Conservation (phyloP, 2,113 vertebrate genomes). For the Nesogale talazaci region DNA sequence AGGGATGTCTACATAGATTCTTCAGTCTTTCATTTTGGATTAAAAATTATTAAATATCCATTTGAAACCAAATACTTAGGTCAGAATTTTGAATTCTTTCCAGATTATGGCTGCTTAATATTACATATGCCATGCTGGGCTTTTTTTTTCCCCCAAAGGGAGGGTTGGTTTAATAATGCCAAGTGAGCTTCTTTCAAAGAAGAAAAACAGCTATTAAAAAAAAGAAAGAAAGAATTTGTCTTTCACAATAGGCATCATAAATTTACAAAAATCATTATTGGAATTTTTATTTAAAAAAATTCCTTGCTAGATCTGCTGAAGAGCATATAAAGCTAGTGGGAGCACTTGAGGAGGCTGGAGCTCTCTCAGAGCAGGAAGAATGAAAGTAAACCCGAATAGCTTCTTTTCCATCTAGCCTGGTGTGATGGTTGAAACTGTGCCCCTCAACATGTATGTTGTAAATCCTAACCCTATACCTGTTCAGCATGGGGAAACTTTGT, state of each 20-base stretch:
- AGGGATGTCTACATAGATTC: conserved; percentile 76
- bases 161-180: conserved; percentile 22
- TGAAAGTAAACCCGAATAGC: not conserved
- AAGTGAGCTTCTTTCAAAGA: conserved; percentile 28
- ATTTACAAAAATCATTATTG: conserved; percentile 53
- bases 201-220: not conserved
- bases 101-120: conserved; percentile 76
- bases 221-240: conserved; percentile 54
- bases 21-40: conserved; percentile 71
- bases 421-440: not conserved
- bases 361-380: not conserved
- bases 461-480: not conserved
- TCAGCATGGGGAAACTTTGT: too few relatives aligned
- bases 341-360: too few relatives aligned
- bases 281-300: conserved; percentile 40
- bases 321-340: not conserved
- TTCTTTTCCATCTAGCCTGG: not conserved
- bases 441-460: not conserved
- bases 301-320: not conserved
- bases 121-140: conserved; percentile 30
- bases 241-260: conserved; percentile 24
- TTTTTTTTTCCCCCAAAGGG: not conserved
- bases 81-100: conserved; percentile 69
- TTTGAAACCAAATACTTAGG: conserved; percentile 70
- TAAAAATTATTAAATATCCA: conserved; percentile 70